Evolutionary conservation across 2,113 vertebrate species (phyloP).

Genomic region (Leucopsar rothschildi): DNA sequence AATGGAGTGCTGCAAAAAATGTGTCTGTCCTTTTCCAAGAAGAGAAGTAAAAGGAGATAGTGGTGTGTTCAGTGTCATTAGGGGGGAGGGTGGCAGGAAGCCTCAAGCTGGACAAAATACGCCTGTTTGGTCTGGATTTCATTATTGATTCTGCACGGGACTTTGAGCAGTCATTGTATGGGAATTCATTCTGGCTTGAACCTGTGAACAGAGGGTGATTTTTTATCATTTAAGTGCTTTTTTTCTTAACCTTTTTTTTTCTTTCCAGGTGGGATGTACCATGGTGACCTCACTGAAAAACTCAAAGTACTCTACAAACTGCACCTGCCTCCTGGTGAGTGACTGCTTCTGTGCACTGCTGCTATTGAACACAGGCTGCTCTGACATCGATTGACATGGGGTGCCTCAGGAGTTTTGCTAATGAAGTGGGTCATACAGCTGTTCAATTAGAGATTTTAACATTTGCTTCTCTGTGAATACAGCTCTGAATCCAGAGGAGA

Average conservation of each 20-base stretch:
- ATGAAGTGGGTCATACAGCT: neutral
- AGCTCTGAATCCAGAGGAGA: conserved; percentile 91
- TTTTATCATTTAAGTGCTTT: neutral
- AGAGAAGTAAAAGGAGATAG: neutral
- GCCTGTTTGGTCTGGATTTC: neutral
- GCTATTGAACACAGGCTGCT: neutral
- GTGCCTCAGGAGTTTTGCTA: neutral
- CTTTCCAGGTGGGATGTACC: conserved; percentile 89
- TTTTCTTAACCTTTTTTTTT: neutral
- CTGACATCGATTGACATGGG: neutral
- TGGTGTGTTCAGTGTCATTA: neutral
- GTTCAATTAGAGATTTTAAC: neutral
- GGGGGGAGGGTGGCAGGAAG: neutral
- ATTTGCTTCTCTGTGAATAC: neutral
- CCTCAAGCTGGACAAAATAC: neutral
- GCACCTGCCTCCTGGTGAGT: conserved; percentile 90
- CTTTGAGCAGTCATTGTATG: neutral
- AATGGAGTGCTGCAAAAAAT: neutral
- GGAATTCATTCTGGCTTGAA: neutral
- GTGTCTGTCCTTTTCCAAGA: neutral
- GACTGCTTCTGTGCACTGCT: neutral
- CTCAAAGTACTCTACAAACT: conserved; percentile 95
- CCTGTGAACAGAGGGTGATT: neutral
- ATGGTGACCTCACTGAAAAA: conserved; percentile 95
- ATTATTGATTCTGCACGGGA: neutral